phyloP scores from a whole-genome alignment of 2,888 invertebrate genomes.

The Andrena fulva region DNA sequence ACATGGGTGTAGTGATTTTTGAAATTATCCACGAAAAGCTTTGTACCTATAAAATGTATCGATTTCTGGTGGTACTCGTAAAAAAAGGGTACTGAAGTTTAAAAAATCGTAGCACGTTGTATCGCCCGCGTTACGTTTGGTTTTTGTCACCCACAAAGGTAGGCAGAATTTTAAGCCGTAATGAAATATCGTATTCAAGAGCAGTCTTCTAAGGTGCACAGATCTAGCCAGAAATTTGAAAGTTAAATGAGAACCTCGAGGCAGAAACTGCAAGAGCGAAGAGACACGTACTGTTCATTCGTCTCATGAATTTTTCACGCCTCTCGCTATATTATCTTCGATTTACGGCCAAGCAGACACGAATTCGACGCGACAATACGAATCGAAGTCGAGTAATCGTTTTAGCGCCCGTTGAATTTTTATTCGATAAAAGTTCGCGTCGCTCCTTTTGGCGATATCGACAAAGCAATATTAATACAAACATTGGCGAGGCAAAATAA shows the following conservation, averaged over 20 bases:
- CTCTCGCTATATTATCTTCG: conserved; percentile 21
- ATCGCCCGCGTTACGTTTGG: neutral
- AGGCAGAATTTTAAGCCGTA: neutral
- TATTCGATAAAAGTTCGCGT: neutral
- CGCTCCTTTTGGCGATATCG: neutral
- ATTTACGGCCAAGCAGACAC: neutral
- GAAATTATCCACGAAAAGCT: too few species aligned
- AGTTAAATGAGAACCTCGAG: conserved; percentile 62
- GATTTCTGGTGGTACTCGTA: neutral
- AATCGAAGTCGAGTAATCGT: neutral
- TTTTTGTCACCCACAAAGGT: neutral
- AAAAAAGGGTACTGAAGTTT: neutral
- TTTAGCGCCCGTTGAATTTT: conserved; percentile 1
- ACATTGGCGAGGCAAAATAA: neutral
- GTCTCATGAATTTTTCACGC: conserved; percentile 72
- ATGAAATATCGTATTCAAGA: conserved; percentile 9
- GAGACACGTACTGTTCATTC: conserved; percentile 56
- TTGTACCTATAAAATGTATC: neutral
- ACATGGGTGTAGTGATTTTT: too few species aligned
- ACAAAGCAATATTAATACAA: neutral
- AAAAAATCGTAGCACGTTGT: neutral
- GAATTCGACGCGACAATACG: neutral
- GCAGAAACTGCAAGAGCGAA: conserved; percentile 19
- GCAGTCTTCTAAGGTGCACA: neutral
- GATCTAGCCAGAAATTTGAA: conserved; percentile 52